Conservation (phyloP, 2,113 vertebrate genomes). For the Grammomys dolichurus region DNA sequence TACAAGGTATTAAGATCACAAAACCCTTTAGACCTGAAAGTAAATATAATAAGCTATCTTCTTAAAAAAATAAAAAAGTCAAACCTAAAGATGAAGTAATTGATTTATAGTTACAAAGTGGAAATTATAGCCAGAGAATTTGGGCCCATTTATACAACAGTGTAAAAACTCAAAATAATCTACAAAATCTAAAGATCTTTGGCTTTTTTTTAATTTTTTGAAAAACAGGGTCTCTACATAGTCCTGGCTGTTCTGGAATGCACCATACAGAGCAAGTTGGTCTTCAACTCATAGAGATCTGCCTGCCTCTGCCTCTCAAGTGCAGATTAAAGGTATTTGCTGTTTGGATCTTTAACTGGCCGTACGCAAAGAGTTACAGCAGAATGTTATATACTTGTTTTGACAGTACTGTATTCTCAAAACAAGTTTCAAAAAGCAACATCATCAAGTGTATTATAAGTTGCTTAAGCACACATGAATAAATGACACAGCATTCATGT, state of each 20-base stretch:
- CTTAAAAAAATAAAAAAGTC: conserved; percentile 21
- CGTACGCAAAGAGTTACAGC: not conserved
- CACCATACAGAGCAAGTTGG: not conserved
- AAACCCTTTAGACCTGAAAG: conserved; percentile 3
- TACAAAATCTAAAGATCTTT: conserved; percentile 18
- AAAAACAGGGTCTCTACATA: not conserved
- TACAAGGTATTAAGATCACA: conserved; percentile 34
- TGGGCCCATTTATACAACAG: conserved; percentile 36
- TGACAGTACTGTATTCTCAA: conserved; percentile 28
- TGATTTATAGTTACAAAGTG: not conserved
- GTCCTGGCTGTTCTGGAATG: not conserved
- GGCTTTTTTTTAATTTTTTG: not conserved
- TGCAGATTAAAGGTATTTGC: not conserved
- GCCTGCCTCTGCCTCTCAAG: not conserved
- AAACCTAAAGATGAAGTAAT: conserved; percentile 13
- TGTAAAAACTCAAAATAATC: not conserved
- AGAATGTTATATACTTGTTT: not conserved
- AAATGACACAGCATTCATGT: conserved; percentile 84
- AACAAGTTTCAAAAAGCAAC: conserved; percentile 62
- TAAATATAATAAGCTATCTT: conserved; percentile 45
- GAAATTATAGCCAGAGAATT: not conserved
- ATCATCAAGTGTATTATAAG: conserved; percentile 56
- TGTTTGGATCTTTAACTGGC: not conserved
- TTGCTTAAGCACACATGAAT: conserved; percentile 77
- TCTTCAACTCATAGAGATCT: not conserved